These are phyloP conservation scores for Rhagophthalmus giganteus DNA, from an alignment of 2,888 invertebrate species.

Conservation along the genomic window DNA sequence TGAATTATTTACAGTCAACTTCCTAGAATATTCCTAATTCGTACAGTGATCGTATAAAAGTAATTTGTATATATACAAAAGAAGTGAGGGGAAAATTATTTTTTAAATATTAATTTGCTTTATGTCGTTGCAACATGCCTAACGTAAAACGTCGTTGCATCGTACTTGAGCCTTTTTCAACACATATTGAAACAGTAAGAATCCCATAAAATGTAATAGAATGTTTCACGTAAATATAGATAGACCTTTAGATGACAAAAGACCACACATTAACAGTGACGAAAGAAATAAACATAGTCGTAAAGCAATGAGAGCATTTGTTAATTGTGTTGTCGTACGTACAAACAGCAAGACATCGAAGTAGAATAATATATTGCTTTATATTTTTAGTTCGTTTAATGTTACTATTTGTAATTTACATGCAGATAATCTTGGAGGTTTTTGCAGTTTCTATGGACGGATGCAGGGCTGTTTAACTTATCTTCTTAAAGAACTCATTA, in stretches of 20 bases:
- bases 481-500: too few relatives aligned
- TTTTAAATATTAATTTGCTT: too few relatives aligned
- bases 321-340: conserved; percentile 20
- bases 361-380: conserved; percentile 3
- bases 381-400: conserved; percentile 1
- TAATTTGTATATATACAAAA: too few relatives aligned
- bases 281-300: neutral
- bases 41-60: too few relatives aligned
- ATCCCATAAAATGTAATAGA: too few relatives aligned
- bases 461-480: conserved; percentile 1
- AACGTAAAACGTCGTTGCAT: too few relatives aligned
- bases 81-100: too few relatives aligned
- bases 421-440: conserved; percentile 12
- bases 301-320: conserved; percentile 9
- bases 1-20: too few relatives aligned
- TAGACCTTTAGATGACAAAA: neutral
- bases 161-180: too few relatives aligned
- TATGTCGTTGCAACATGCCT: too few relatives aligned
- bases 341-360: conserved; percentile 4
- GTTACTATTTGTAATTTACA: conserved; percentile 12
- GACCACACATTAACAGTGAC: neutral
- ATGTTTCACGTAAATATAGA: neutral
- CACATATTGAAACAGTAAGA: too few relatives aligned
- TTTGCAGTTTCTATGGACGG: conserved; percentile 7
- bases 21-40: too few relatives aligned